A percentile compares a stretch with the other conserved stretches of the same genome.
phyloP scores from a whole-genome alignment of 2,113 vertebrate genomes.

The Bombycilla garrulus region DNA sequence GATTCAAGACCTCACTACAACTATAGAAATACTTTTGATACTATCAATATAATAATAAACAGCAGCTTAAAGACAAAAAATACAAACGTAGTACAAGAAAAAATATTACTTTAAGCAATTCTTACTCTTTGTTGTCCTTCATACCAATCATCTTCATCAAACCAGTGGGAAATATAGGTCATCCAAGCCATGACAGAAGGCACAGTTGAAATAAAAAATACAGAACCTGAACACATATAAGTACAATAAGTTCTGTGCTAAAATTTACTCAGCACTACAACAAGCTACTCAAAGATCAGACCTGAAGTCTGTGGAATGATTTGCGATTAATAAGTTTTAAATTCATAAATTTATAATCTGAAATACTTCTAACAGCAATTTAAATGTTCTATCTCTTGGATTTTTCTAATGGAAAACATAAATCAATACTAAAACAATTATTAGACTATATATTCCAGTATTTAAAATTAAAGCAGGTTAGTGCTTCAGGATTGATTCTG shows the following conservation, averaged over 20 bases:
- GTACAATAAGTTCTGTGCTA: conserved; percentile 1
- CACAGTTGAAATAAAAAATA: conserved; percentile 49
- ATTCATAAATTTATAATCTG: background rate
- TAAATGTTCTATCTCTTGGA: background rate
- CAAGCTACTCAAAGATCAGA: background rate
- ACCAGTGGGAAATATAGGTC: conserved; percentile 76
- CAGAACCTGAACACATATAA: conserved; percentile 43
- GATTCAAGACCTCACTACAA: background rate
- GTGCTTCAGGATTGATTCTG: background rate
- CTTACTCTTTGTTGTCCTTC: conserved; percentile 80
- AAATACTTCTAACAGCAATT: background rate
- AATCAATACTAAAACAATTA: background rate
- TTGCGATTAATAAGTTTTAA: background rate
- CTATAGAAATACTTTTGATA: background rate
- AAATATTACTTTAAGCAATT: conserved; percentile 47
- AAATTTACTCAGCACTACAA: conserved; percentile 24
- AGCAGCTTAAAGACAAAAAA: background rate
- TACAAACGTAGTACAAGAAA: background rate
- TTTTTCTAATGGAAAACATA: background rate
- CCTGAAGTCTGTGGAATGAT: background rate
- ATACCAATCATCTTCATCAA: conserved; percentile 81
- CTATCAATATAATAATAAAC: background rate
- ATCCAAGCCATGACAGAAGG: conserved; percentile 73
- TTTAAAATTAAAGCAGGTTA: background rate
- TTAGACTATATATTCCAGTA: background rate